These are phyloP conservation scores for Heterotilapia buettikoferi DNA, from an alignment of 2,113 vertebrate genomes.

Conservation along the genomic window DNA sequence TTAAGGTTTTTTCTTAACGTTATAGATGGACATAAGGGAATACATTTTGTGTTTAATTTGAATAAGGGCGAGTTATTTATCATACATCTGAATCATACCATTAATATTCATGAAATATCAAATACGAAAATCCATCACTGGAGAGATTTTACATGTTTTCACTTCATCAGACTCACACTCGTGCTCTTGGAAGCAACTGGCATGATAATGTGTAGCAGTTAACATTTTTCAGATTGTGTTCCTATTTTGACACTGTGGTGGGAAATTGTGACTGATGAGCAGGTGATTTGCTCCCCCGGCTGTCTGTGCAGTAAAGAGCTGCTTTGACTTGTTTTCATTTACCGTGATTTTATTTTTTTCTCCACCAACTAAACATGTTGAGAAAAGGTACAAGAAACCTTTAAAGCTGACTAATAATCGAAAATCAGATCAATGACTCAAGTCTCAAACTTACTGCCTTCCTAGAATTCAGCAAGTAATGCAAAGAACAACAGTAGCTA, in stretches of 20 bases:
- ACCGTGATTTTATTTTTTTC: not conserved
- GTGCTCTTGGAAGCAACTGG: not conserved
- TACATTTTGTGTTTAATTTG: not conserved
- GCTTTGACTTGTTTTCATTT: not conserved
- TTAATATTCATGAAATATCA: not conserved
- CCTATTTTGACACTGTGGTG: not conserved
- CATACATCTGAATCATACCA: not conserved
- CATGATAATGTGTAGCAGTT: not conserved
- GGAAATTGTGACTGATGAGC: not conserved
- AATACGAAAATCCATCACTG: not conserved
- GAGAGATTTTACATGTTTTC: not conserved
- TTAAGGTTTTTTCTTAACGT: not conserved
- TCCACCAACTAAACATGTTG: not conserved
- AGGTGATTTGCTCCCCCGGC: not conserved
- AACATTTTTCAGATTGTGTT: not conserved
- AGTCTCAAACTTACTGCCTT: not conserved
- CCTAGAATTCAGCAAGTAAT: not conserved
- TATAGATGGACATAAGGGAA: not conserved
- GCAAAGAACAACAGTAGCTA: not conserved
- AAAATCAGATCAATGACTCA: not conserved
- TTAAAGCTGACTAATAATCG: not conserved
- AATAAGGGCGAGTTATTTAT: not conserved
- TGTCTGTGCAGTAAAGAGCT: not conserved
- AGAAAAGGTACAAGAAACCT: not conserved
- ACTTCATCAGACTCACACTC: not conserved